phyloP scores from a whole-genome alignment of 2,888 invertebrate species.

The Eupithecia pulchellata region DNA sequence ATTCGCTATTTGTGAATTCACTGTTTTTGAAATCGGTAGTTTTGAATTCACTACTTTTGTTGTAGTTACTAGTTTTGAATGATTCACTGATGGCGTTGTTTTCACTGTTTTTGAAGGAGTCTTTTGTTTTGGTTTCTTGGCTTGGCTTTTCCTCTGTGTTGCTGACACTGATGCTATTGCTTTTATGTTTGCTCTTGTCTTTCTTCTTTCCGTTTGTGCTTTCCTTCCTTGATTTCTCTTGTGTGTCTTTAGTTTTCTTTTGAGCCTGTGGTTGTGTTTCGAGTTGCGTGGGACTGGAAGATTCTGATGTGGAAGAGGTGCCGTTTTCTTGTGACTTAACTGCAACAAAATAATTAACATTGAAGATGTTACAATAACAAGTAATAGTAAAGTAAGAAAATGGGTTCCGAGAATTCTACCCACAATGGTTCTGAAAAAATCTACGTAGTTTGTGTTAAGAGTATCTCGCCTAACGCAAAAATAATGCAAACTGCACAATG shows the following conservation, averaged over 20 bases:
- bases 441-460: no score
- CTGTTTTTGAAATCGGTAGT: conserved; percentile 22
- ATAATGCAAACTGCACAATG: no score
- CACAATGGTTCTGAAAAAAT: no score
- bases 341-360: conserved; percentile 51
- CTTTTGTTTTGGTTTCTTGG: conserved; percentile 43
- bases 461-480: background rate
- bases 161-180: conserved; percentile 73
- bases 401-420: no score
- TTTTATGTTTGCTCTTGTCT: conserved; percentile 83
- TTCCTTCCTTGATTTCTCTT: conserved; percentile 76
- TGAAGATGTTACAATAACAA: background rate
- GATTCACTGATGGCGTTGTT: conserved; percentile 35
- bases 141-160: conserved; percentile 56
- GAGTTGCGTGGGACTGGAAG: conserved; percentile 77
- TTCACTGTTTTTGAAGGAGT: conserved; percentile 35
- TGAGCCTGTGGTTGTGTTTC: conserved; percentile 73
- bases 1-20: conserved; percentile 34
- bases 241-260: conserved; percentile 78
- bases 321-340: conserved; percentile 83
- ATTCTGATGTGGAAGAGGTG: conserved; percentile 81
- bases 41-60: conserved; percentile 33
- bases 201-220: conserved; percentile 82
- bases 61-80: conserved; percentile 38
- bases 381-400: background rate